phyloP scores from a whole-genome alignment of 2,797 vertebrate genomes.

The Peromyscus eremicus region DNA sequence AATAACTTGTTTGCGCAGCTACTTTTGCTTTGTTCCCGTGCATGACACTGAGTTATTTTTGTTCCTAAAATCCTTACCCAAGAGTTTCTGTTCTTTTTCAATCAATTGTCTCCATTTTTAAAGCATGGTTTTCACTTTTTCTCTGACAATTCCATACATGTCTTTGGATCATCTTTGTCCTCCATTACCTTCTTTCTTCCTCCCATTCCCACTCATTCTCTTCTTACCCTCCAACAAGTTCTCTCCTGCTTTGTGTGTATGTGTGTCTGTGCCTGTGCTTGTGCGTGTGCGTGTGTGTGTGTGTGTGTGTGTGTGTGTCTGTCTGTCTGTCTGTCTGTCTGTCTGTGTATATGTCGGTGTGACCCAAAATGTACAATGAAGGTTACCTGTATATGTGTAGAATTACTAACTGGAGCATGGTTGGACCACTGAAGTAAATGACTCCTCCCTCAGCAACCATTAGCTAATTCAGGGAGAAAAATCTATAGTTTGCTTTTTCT shows the following conservation, averaged over 20 bases:
- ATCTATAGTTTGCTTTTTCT: neutral
- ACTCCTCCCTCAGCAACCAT: neutral
- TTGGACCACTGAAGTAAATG: too few species aligned
- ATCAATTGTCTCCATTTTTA: neutral
- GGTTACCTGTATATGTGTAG: neutral
- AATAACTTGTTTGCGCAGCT: neutral
- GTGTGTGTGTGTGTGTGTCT: neutral
- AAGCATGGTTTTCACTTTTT: neutral
- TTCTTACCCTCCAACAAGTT: neutral
- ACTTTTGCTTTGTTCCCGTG: too few species aligned
- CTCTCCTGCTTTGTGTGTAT: neutral
- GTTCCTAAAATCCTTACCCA: neutral
- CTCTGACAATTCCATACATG: neutral
- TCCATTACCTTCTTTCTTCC: neutral
- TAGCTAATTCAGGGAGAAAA: neutral
- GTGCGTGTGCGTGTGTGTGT: neutral
- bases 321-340: neutral
- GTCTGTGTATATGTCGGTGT: neutral
- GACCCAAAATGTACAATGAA: neutral
- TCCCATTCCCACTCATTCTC: neutral
- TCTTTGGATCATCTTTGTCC: neutral
- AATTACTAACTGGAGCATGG: neutral
- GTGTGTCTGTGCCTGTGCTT: neutral
- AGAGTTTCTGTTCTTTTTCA: slow-evolving; percentile 9
- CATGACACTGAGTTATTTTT: neutral